Evolutionary conservation across 2,888 invertebrate genomes (phyloP).

Genomic region (Congeria kusceri): DNA sequence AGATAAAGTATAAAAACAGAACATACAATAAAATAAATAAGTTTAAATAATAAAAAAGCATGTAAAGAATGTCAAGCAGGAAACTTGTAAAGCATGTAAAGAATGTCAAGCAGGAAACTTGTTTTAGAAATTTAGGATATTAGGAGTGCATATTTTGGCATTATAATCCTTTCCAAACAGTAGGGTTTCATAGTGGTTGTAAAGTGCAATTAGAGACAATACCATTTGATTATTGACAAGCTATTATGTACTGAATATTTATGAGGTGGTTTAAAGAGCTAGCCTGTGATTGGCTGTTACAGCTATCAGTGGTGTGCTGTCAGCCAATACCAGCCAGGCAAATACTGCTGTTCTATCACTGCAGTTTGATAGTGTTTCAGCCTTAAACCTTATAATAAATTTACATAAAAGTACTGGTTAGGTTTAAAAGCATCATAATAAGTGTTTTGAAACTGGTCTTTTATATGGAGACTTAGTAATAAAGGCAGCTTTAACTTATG

Average conservation of each 20-base stretch:
- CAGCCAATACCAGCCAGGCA: slow-evolving; percentile 20
- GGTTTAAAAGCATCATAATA: background rate
- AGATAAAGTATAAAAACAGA: no score
- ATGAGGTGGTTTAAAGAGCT: slow-evolving; percentile 16
- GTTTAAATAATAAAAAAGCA: no score
- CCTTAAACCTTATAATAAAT: background rate
- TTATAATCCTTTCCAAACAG: slow-evolving; percentile 1
- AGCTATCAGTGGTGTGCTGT: slow-evolving; percentile 19
- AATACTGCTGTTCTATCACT: no score
- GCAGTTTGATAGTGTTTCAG: background rate
- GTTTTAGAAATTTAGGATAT: background rate
- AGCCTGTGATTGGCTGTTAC: slow-evolving; percentile 22
- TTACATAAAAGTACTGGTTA: slow-evolving; percentile 3
- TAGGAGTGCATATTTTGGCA: background rate
- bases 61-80: no score
- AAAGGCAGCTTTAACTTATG: background rate
- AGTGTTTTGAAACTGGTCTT: no score
- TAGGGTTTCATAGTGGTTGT: background rate
- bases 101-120: no score
- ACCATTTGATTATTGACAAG: background rate
- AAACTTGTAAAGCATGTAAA: no score
- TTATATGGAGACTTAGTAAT: no score
- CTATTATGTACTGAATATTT: slow-evolving; percentile 27
- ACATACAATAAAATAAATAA: no score
- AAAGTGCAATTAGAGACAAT: slow-evolving; percentile 3